Conservation (phyloP, 2,113 vertebrate genomes). For the Thamnaconus septentrionalis region DNA sequence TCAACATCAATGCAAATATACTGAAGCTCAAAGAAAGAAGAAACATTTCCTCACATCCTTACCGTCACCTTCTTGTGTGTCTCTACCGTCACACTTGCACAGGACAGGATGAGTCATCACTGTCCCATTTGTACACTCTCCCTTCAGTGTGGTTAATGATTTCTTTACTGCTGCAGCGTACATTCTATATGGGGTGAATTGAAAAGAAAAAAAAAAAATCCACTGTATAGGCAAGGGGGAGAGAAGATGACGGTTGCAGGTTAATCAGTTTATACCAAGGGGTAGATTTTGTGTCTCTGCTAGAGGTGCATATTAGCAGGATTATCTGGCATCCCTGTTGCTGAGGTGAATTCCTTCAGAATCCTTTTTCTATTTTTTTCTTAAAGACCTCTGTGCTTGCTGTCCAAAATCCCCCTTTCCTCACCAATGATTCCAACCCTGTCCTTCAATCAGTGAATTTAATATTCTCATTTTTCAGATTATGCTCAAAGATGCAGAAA, state of each 20-base stretch:
- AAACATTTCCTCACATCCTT: too few species aligned
- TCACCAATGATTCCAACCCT: constrained; percentile 15
- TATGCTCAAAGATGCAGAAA: constrained; percentile 3
- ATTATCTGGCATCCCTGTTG: constrained; percentile 68
- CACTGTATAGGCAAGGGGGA: too few species aligned
- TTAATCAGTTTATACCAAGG: constrained; percentile 63
- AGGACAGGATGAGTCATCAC: too few species aligned
- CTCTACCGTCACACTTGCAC: not conserved
- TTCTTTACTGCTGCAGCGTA: too few species aligned
- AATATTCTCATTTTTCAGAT: constrained; percentile 34
- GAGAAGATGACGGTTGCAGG: constrained; percentile 40
- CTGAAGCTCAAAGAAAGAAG: too few species aligned
- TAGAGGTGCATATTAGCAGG: constrained; percentile 63
- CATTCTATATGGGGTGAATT: too few species aligned
- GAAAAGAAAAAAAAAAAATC: not conserved
- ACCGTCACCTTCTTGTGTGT: too few species aligned
- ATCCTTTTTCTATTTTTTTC: constrained; percentile 51
- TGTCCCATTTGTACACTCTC: too few species aligned
- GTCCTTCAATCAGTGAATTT: constrained; percentile 45
- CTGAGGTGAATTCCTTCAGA: constrained; percentile 60
- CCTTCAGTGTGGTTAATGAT: too few species aligned
- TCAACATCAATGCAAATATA: not conserved
- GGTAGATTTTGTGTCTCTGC: constrained; percentile 57
- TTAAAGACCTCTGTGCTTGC: constrained; percentile 35
- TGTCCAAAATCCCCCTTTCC: constrained; percentile 34